These are phyloP conservation scores for Acleris emargana DNA, from an alignment of 2,888 invertebrate species.

Conservation along the genomic window DNA sequence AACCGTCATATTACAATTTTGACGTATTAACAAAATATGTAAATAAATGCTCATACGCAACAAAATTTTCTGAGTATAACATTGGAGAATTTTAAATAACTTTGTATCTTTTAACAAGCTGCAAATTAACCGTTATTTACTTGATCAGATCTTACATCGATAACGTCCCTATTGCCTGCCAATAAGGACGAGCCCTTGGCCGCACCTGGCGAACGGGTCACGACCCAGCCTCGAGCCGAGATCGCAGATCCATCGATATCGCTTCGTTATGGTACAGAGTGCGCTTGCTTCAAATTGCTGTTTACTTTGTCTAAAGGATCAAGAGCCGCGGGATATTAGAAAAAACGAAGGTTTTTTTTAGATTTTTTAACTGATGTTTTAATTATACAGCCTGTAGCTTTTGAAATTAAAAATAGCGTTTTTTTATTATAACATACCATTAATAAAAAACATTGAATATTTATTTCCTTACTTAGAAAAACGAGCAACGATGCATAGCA, in stretches of 20 bases:
- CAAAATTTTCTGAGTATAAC: too few relatives aligned
- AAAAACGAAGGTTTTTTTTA: too few relatives aligned
- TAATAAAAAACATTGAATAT: too few relatives aligned
- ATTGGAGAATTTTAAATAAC: neutral
- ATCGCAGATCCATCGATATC: slow-evolving; percentile 56
- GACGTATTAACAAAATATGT: too few relatives aligned
- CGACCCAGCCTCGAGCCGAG: slow-evolving; percentile 54
- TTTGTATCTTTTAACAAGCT: neutral
- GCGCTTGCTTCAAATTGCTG: slow-evolving; percentile 9
- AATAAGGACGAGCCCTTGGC: slow-evolving; percentile 42
- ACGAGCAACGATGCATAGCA: too few relatives aligned
- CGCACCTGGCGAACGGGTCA: slow-evolving; percentile 60
- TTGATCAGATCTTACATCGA: neutral
- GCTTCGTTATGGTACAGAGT: slow-evolving; percentile 41
- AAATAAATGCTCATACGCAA: too few relatives aligned
- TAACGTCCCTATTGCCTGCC: slow-evolving; percentile 23
- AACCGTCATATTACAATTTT: too few relatives aligned
- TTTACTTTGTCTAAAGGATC: slow-evolving; percentile 1
- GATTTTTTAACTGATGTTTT: too few relatives aligned
- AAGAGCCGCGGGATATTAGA: neutral
- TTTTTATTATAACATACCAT: too few relatives aligned
- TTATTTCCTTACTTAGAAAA: too few relatives aligned
- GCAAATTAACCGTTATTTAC: slow-evolving; percentile 11
- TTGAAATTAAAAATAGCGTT: too few relatives aligned
- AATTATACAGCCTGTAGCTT: too few relatives aligned